Evolutionary conservation across 1,140 invertebrate genomes (phyloP), one percentile per base, ranked within the genome.

Genomic region (Myzus persicae): DNA sequence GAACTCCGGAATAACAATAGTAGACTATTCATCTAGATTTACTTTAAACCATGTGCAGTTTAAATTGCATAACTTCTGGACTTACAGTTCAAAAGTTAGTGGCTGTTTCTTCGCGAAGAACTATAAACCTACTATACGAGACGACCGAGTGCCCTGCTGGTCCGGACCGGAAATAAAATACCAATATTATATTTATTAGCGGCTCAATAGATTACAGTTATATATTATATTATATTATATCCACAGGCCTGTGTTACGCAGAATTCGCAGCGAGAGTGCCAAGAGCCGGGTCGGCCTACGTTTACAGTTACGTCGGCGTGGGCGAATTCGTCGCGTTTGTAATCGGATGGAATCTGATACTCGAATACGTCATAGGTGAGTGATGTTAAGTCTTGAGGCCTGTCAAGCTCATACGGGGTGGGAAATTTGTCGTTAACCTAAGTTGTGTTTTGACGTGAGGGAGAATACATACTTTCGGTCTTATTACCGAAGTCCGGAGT

Each of bases 221-320:
- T 18, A n/a, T 76, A n/a, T 4, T 67, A 18, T 14, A 67, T n/a
- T 14, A 67, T 14, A 67, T n/a, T n/a, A n/a, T 67, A n/a, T 67
- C 2, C 11, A 3, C 88, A 97, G 97, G 97, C 67, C 96, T 98
- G 94, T 98, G 97, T 94, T 98, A 97, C 95, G 98, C 98, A 0
- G 98, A 99, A 96, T 98, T 99, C 95, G 98, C 97, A 14, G 97
- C 98, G 0, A 95, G 97, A 94, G 98, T 99, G 22, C 98, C 98
- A 6, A 97, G 97, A 95, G 97, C 98, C 5, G 98, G 98, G 6
- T 98, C 97, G 38, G 98, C 98, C 0, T 98, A 98, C 95, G 96
- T 98, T 88, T 98, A 98, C 95, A 98, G 97, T 94, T 99, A 98
- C 95, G 97, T 98, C 2, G 98, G 97, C 59, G 97, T 98, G 54